Evolutionary conservation across 92 coral and sea anemone genomes (phyloP), one percentile per base, ranked within the genome.

Genomic region (Porites cylindrica): DNA sequence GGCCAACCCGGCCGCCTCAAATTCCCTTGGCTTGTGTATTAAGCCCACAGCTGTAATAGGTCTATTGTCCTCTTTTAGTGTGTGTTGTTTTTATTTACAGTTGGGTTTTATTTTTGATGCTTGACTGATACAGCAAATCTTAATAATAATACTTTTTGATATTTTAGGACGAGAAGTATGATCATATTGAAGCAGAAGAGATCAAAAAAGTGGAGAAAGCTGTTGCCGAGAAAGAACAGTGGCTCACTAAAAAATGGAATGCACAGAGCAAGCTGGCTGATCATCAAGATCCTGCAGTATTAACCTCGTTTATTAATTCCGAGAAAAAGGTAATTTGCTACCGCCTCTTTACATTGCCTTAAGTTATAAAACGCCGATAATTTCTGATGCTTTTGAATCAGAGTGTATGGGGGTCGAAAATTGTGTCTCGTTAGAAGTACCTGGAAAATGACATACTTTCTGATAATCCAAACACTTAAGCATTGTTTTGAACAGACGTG

Each of bases 111-210:
- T 13, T 54, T 13, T 54, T 54, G 0, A 10, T 56, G 61, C 61
- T 56, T 4, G 6, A 38, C 61, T 10, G 61, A 14, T 12, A 56
- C 61, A 10, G 61, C 61, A 10, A 8, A 10, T 56, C 14, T 47
- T 50, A 18, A 62, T 62, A 26, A 17, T 47, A 26, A 14, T 17
- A 54, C 66, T n/a, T 66, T 24, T n/a, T 64, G 21, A 51, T 66
- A 10, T 62, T 75, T 53, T 86, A 97, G 99, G 99, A 97, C 81
- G 99, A 97, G 77, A 97, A 97, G 79, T 97, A 95, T 81, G 97
- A 95, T 50, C 99, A 97, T 69, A 90, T 97, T 12, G 95, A 92
- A 60, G 98, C 91, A 38, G 95, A 88, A 21, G 99, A 97, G 81
- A 77, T 97, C 66, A 85, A 89, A 72, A 97, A 93, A 72, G 95